phyloP scores from a whole-genome alignment of 2,797 vertebrate genomes.

The Phalloptychus januarius region DNA sequence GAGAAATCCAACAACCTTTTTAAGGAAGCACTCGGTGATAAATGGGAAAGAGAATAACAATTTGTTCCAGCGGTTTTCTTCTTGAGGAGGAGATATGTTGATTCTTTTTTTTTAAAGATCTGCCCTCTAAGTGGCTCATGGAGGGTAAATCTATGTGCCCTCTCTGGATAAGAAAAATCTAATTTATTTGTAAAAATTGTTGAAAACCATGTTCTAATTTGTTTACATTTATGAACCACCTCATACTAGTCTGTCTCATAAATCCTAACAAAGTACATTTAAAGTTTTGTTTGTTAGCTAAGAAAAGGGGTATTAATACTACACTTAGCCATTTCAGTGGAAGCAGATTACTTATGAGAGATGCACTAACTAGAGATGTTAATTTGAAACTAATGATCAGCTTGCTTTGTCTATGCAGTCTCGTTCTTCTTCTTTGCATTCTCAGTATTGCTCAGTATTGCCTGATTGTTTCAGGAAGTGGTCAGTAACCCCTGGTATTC shows the following conservation, averaged over 20 bases:
- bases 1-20: background rate
- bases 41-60: background rate
- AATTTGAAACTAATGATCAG: constrained; percentile 89
- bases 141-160: no score
- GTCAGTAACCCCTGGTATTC: constrained; percentile 86
- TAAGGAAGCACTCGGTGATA: background rate
- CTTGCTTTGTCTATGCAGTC: constrained; percentile 40
- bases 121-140: background rate
- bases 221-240: background rate
- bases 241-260: background rate
- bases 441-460: constrained; percentile 70
- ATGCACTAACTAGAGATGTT: constrained; percentile 80
- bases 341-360: background rate
- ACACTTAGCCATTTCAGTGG: constrained; percentile 83
- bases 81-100: background rate
- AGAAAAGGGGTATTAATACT: constrained; percentile 41
- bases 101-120: background rate
- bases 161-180: background rate
- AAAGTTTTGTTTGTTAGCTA: background rate
- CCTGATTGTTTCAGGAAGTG: constrained; percentile 90
- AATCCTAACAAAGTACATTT: background rate
- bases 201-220: background rate
- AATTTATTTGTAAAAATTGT: background rate
- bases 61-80: background rate
- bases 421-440: constrained; percentile 45